Evolutionary conservation across 2,888 invertebrate species (phyloP), one percentile per base, ranked within the genome.

Genomic region (Galerucella calmariensis): DNA sequence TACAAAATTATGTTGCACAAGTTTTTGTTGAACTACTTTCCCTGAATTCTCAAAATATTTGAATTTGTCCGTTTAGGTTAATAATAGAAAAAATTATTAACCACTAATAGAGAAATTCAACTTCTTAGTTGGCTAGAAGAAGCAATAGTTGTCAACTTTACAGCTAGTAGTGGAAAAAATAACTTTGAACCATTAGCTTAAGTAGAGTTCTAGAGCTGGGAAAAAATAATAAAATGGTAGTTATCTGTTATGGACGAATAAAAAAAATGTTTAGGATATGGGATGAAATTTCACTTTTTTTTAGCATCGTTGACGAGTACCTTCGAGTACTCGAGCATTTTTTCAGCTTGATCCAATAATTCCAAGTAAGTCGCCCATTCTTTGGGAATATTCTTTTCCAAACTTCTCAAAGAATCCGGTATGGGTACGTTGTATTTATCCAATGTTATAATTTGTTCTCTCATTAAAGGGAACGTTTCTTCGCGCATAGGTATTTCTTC

Each of bases 401-500:
- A 88, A 10, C 87, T 86, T 20, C 87, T 84, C 86, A 93, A 90
- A 75, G 92, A 90, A 12, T 91, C 89, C 61, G 92, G 88, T 69
- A 95, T 87, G 69, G 92, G 90, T 0, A 95, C 92, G 79, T 93
- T 92, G 85, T 95, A 95, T 84, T 95, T 95, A 74, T 89, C 92
- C 72, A 95, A 86, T 24, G 92, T 90, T 48, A 88, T 88, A 88
- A 95, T 94, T 84, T 95, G 91, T 70, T 95, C 94, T 67, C 91
- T 88, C 75, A 97, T 93, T 6, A 92, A 91, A 0, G 93, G 92
- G 85, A 97, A 96, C 76, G 92, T 91, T 67, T 89, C 89, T 85
- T 95, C 94, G 73, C 92, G 90, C 0, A 83, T 79, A 0, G 90
- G 85, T 69, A 93, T 88, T 83, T 96, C 95, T 24, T 87, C 86